phyloP scores from a whole-genome alignment of 2,888 invertebrate genomes.

The Cyclophora punctaria region DNA sequence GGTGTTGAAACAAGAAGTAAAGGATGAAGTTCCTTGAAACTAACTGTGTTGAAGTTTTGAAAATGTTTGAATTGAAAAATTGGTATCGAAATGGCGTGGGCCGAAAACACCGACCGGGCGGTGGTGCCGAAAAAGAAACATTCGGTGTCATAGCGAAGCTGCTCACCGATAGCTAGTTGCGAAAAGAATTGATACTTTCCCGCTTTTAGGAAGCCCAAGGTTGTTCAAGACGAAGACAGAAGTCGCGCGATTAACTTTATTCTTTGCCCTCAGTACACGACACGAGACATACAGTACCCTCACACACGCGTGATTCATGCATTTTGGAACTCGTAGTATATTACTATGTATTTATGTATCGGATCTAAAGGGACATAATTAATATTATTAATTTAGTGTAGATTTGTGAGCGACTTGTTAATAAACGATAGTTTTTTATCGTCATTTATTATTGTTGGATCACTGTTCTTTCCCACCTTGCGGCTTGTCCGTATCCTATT shows the following conservation, averaged over 20 bases:
- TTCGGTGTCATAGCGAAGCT: conserved; percentile 49
- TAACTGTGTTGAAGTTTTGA: conserved; percentile 74
- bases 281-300: conserved; percentile 25
- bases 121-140: conserved; percentile 51
- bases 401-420: conserved; percentile 65
- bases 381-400: conserved; percentile 53
- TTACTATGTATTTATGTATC: conserved; percentile 52
- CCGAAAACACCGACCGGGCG: conserved; percentile 47
- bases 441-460: conserved; percentile 31
- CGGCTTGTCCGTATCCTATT: conserved; percentile 41
- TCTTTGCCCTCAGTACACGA: conserved; percentile 1
- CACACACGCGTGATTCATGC: conserved; percentile 47
- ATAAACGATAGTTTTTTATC: conserved; percentile 69
- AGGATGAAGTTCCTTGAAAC: conserved; percentile 82
- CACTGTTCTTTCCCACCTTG: conserved; percentile 39
- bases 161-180: conserved; percentile 19
- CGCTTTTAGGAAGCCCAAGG: conserved; percentile 47
- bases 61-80: conserved; percentile 68
- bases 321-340: conserved; percentile 40
- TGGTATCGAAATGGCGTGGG: conserved; percentile 58
- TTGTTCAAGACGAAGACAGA: conserved; percentile 53
- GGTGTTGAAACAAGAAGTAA: conserved; percentile 89
- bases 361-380: conserved; percentile 44
- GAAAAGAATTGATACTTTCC: conserved; percentile 67
- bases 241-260: conserved; percentile 22